Evolutionary conservation across 2,797 vertebrate genomes (phyloP), one percentile per base, ranked within the genome.

Genomic region (Rhodeus uyekii): DNA sequence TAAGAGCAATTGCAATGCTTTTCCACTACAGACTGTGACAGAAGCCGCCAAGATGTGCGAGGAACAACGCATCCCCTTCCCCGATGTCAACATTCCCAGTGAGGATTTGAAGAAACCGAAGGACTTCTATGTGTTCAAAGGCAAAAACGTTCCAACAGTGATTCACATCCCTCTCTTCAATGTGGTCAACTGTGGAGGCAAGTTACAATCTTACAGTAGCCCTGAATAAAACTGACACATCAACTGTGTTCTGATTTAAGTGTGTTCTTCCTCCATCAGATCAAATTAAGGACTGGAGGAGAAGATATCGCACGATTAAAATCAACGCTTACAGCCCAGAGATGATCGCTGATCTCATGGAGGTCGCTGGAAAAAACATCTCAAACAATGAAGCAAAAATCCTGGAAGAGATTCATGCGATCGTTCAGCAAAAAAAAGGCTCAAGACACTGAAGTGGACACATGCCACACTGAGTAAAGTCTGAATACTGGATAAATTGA

Each of bases 111-210:
- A 46, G 3, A 29, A 68, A 34, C 78, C 78, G 0, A 61, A 32
- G 39, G 72, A 76, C 22, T 75, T 75, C 4, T 82, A 82, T 44
- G 74, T 82, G 61, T 82, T 76, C 13, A 55, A 76, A 67, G 64
- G 81, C 22, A 0, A 19, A 22, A n/a, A 77, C 18, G 1, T n/a
- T n/a, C 81, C 81, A 6, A 82, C 73, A 8, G 81, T 82, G 36
- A 77, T 82, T 5, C 73, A 82, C 60, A 76, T 82, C 18, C 81
- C 81, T 69, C 81, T 82, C 18, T 82, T 82, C 24, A 82, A 82
- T 27, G 10, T 18, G 38, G 34, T n/a, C 16, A 82, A 82, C 27
- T 82, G 80, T 74, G 34, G 22, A 76, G 80, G 80, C 8, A 39
- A n/a, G 34, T 32, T 8, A 22, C 14, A 2, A 2, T 24, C 63